Percentiles rank a stretch among this genome's conserved stretches.
Evolutionary conservation across 2,797 vertebrate species (phyloP).

Genomic region (Darevskia nairensis): DNA sequence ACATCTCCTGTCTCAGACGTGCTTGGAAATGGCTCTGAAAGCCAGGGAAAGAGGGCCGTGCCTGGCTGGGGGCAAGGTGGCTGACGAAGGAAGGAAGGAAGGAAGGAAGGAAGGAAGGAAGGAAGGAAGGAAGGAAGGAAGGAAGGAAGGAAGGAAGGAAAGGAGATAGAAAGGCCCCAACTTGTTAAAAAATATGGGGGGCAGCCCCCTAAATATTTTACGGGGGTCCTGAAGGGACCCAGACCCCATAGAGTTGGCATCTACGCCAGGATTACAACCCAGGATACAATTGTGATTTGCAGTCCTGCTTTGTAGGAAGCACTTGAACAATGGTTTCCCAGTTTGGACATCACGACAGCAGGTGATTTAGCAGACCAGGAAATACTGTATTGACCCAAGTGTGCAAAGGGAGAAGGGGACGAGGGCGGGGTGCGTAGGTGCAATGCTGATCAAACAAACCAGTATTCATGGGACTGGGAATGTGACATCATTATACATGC

Average conservation of each 20-base stretch:
- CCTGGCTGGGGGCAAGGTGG: too few relatives aligned
- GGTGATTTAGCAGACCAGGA: neutral
- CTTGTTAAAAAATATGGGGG: too few relatives aligned
- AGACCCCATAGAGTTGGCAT: too few relatives aligned
- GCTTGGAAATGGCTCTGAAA: too few relatives aligned
- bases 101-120: too few relatives aligned
- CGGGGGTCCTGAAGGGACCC: too few relatives aligned
- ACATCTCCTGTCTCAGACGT: neutral
- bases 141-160: too few relatives aligned
- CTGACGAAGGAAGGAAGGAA: too few relatives aligned
- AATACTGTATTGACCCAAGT: neutral
- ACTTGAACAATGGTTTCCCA: neutral
- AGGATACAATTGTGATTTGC: neutral
- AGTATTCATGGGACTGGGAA: neutral
- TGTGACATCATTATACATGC: too few relatives aligned
- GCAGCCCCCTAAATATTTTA: too few relatives aligned
- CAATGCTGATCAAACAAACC: neutral
- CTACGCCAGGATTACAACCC: neutral
- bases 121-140: neutral
- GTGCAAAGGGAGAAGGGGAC: neutral
- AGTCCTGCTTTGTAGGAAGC: neutral
- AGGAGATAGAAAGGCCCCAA: rapidly evolving
- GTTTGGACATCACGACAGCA: neutral
- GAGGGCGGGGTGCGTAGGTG: neutral
- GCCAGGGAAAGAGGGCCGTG: too few relatives aligned